A percentile compares a stretch with the other conserved stretches of the same genome.
Conservation (phyloP, 2,113 vertebrate genomes). For the Paratilapia polleni region DNA sequence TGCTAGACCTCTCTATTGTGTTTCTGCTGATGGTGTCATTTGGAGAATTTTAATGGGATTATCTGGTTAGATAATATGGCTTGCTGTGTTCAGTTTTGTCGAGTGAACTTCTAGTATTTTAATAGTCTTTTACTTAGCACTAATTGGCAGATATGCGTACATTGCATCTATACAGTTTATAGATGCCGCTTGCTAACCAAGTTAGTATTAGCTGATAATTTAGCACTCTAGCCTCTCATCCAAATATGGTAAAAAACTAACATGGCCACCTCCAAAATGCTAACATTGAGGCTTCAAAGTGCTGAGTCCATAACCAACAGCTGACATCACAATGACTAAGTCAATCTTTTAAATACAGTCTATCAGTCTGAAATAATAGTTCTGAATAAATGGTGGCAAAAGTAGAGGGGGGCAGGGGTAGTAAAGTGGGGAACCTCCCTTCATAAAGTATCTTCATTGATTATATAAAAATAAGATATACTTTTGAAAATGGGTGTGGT, state of each 20-base stretch:
- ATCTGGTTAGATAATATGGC: not conserved
- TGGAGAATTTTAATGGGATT: not conserved
- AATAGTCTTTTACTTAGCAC: not conserved
- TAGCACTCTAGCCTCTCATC: not conserved
- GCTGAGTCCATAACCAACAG: not conserved
- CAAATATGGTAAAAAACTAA: not conserved
- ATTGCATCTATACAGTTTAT: not conserved
- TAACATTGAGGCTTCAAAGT: not conserved
- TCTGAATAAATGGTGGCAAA: not conserved
- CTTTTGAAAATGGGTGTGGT: not conserved
- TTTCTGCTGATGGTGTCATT: not conserved
- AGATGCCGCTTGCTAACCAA: not conserved
- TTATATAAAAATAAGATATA: not conserved
- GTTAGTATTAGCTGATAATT: not conserved
- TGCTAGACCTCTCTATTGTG: not conserved
- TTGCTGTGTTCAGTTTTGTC: fast-evolving
- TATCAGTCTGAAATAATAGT: not conserved
- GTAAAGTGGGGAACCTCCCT: not conserved
- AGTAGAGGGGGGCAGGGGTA: not conserved
- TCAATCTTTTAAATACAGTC: not conserved
- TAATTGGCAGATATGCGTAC: not conserved
- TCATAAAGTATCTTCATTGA: not conserved
- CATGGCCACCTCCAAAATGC: not conserved
- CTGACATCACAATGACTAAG: not conserved
- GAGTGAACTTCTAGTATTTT: not conserved